A percentile compares a stretch with the other conserved stretches of the same genome.
Conservation (phyloP, 2,797 vertebrate species). For the Selene dorsalis region DNA sequence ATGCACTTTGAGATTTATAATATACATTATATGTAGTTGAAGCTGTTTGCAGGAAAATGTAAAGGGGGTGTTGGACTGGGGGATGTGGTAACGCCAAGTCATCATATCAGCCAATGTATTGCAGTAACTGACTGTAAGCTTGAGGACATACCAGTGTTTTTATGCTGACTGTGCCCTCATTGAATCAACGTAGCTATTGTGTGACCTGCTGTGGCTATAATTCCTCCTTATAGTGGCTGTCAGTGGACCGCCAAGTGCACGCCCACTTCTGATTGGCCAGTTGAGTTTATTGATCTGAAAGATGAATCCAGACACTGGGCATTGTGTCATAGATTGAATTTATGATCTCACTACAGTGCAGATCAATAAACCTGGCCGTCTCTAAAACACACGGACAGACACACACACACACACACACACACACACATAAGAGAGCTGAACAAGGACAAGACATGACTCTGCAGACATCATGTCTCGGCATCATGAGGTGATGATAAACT, state of each 20-base stretch:
- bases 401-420: conserved; percentile 4
- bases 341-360: conserved; percentile 35
- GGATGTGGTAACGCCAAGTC: background rate
- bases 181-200: conserved; percentile 5
- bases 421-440: background rate
- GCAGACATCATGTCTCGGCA: conserved; percentile 17
- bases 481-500: conserved; percentile 10
- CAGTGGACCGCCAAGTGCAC: conserved; percentile 6
- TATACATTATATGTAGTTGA: background rate
- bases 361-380: conserved; percentile 53
- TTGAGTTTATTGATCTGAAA: conserved; percentile 59
- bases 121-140: background rate
- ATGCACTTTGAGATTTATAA: background rate
- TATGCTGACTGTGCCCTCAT: conserved; percentile 2
- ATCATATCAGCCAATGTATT: background rate
- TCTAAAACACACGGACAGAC: conserved; percentile 1
- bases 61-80: background rate
- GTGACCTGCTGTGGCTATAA: conserved; percentile 1
- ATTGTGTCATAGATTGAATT: conserved; percentile 34
- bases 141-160: background rate
- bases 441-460: background rate
- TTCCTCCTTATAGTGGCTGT: conserved; percentile 9
- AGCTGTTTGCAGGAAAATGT: background rate
- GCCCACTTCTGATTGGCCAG: conserved; percentile 34
- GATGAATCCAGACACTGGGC: conserved; percentile 48